Evolutionary conservation across 2,888 invertebrate species (phyloP), one percentile per base, ranked within the genome.

Genomic region (Lampropteryx suffumata): DNA sequence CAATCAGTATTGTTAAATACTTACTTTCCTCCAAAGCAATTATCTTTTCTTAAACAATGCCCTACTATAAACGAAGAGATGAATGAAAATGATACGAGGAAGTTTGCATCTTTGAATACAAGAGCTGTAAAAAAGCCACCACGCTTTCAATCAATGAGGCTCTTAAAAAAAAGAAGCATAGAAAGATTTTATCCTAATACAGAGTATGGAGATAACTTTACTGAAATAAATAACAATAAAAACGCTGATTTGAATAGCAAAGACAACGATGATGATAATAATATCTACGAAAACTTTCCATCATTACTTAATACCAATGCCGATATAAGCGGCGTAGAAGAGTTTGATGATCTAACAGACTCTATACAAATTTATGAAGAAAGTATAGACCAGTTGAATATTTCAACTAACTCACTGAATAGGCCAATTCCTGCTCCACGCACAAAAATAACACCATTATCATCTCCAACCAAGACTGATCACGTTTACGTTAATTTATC

Each of bases 321-420:
- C 3, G 73, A 83, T 58, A 82, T 87, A 45, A 89, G 86, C 63
- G 89, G 85, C 6, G 73, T 85, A 1, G 86, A 87, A 53, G 71
- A 88, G 51, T 93, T 93, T 73, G 92, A 94, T 74, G 93, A 94
- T 70, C 77, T 94, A 46, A 93, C 92, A 33, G 94, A 94, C 71
- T 93, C 93, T 10, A 93, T 93, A 57, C 93, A 94, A 80, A 91
- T 93, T 21, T 92, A 92, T 55, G 93, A 93, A 74, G 91, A 91
- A 29, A 57, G 46, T 35, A 41, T 48, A 56, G 85, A 76, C 39
- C 67, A 74, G 14, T 71, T 82, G 1, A 79, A 76, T 59, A 55
- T 63, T 37, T 85, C 87, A 0, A 91, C 84, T 10, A 84, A 81
- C 52, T 92, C 92, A 17, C 76, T 91, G 40, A 92, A 92, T 55